A percentile compares a stretch with the other conserved stretches of the same genome.
Conservation (phyloP, 2,888 invertebrate genomes). For the Paralinhomoeus sp. region DNA sequence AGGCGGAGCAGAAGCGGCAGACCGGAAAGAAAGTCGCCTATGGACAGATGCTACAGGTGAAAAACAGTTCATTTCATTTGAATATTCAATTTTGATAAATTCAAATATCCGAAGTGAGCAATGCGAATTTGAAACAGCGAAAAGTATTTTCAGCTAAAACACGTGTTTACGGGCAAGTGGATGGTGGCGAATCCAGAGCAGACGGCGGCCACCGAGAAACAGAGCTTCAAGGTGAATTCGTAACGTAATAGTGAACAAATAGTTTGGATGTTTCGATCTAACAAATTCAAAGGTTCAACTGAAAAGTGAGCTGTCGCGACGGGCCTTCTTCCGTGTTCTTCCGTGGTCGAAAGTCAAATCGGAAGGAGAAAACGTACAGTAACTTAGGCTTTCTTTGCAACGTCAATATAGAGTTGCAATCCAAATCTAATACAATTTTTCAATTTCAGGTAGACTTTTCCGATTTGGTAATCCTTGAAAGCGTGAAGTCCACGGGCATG, state of each 20-base stretch:
- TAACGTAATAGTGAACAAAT: no score
- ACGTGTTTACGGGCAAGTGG: conserved; percentile 23
- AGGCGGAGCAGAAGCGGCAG: conserved; percentile 23
- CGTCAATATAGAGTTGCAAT: background rate
- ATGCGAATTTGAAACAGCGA: no score
- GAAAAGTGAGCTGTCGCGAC: conserved; percentile 24
- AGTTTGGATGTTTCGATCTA: no score
- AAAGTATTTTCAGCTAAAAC: conserved; percentile 25
- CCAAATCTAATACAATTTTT: background rate
- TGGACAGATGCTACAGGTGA: conserved; percentile 27
- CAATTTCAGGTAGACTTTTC: conserved; percentile 26
- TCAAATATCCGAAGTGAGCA: no score
- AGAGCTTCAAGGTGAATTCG: no score
- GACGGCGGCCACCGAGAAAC: conserved; percentile 20
- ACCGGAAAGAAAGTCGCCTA: conserved; percentile 25
- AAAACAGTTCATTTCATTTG: no score
- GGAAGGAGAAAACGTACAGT: conserved; percentile 26
- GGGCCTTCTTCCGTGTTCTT: conserved; percentile 25
- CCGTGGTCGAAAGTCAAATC: conserved; percentile 28
- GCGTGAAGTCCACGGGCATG: conserved; percentile 25
- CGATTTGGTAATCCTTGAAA: conserved; percentile 26
- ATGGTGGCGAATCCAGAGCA: conserved; percentile 25
- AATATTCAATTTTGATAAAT: no score
- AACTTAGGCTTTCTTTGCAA: no score
- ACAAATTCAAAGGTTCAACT: conserved; percentile 9